Base-by-base conservation (phyloP, 2,113 vertebrate genomes). In the Platichthys stellatus region DNA sequence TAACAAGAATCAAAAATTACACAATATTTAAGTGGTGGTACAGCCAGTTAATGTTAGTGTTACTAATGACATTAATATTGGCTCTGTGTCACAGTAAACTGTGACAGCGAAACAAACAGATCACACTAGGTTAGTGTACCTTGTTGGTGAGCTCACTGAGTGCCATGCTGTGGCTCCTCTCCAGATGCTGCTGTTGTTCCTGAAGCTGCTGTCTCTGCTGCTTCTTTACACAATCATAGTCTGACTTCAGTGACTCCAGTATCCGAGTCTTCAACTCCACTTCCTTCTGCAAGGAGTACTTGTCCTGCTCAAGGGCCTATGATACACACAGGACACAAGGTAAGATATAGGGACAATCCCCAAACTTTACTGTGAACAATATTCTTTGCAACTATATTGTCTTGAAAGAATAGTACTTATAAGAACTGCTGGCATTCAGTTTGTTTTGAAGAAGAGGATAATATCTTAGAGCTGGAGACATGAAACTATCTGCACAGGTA, bases 231-330 rank as follows among this genome's bases (percentile, higher is more conserved):
- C 91, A 88, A 11, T 99, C 97, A n/a, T 92, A 95, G 81, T 99
- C 98, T 20, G 93, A 95, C 76, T 90, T 93, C 80, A 98, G 74
- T 3, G 96, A 98, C 64, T 96, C 95, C 72, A 98, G 73, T 93
- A 98, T 96, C 15, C 94, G 94, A 68, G 63, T 93, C 92, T 98
- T 99, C 12, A 99, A 91, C 60, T 95, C 95, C 56, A 97, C 92
- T 81, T 98, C 97, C 87, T 93, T 95, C 77, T 96, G 96, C 59
- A 98, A 90, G 14, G 96, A 94, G 49, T 97, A 98, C 76, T 97
- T 99, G 53, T 98, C 96, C 58, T 99, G 98, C 77, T 95, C 94
- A 0, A 95, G 83, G 11, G 38, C 82, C 95, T 95, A 67, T 21
- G 2, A 74, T 21, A 63, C 15, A 84, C 17, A 64, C 9, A 31